Evolutionary conservation across 1,140 invertebrate species (phyloP).

Genomic region (Drosophila subobscura): DNA sequence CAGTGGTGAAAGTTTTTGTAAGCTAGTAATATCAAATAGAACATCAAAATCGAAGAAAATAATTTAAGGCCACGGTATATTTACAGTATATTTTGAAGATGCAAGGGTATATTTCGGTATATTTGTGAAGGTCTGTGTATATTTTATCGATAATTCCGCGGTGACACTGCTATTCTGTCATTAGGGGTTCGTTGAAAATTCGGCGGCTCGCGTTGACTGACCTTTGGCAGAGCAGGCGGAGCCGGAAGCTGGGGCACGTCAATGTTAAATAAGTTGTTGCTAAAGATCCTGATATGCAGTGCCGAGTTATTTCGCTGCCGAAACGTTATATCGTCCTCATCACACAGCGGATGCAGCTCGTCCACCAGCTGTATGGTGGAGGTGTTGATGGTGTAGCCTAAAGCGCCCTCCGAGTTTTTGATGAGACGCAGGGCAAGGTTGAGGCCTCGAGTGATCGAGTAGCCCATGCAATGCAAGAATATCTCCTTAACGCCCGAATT

Average conservation of each 20-base stretch:
- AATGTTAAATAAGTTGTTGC: conserved; percentile 62
- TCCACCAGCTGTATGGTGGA: conserved; percentile 92
- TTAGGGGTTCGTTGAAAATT: too few relatives aligned
- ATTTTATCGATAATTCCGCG: too few relatives aligned
- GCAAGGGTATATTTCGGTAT: too few relatives aligned
- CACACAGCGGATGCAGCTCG: conserved; percentile 92
- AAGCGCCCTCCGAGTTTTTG: conserved; percentile 87
- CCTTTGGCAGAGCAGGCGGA: conserved; percentile 19
- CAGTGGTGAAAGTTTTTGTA: too few relatives aligned
- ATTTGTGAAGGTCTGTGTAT: too few relatives aligned
- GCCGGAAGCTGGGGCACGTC: conserved; percentile 50
- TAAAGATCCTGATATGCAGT: conserved; percentile 90
- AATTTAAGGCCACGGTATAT: too few relatives aligned
- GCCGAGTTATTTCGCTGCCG: conserved; percentile 91
- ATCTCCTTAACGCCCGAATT: conserved; percentile 91
- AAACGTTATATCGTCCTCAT: conserved; percentile 89
- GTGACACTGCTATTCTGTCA: too few relatives aligned
- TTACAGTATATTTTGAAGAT: too few relatives aligned
- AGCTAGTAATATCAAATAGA: too few relatives aligned
- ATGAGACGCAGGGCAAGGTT: conserved; percentile 93
- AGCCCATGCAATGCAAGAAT: conserved; percentile 94
- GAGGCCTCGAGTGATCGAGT: conserved; percentile 91
- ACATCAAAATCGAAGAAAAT: too few relatives aligned
- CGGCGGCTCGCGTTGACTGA: conserved; percentile 3
- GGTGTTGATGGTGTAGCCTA: conserved; percentile 92